Conservation (phyloP, 2,797 vertebrate genomes). For the Remorina albescens region DNA sequence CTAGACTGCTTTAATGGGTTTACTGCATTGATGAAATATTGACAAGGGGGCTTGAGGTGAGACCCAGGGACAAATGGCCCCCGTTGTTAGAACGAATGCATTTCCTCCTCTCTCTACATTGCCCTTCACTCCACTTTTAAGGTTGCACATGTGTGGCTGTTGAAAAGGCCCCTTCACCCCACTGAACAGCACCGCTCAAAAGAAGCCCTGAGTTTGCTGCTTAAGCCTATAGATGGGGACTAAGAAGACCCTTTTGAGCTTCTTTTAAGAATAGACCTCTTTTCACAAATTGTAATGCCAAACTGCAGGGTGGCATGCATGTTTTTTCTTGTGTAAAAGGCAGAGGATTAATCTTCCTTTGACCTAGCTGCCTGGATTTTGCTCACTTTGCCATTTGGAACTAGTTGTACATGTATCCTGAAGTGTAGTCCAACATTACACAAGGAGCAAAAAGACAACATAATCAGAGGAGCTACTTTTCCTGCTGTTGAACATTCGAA, state of each 20-base stretch:
- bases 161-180: constrained; percentile 42
- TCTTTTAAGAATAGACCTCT: constrained; percentile 33
- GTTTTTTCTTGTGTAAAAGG: constrained; percentile 53
- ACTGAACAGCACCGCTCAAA: constrained; percentile 50
- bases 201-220: constrained; percentile 56
- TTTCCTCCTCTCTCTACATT: constrained; percentile 65
- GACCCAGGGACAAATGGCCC: constrained; percentile 71
- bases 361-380: constrained; percentile 41
- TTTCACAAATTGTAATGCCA: constrained; percentile 49
- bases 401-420: constrained; percentile 2
- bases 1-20: constrained; percentile 85
- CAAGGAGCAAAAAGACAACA: background rate
- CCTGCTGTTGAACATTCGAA: background rate
- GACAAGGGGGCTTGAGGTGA: constrained; percentile 74
- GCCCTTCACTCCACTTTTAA: constrained; percentile 46
- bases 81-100: constrained; percentile 58
- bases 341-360: constrained; percentile 56
- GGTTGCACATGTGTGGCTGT: constrained; percentile 45
- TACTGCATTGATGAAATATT: constrained; percentile 84
- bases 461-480: background rate
- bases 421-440: background rate
- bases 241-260: constrained; percentile 52
- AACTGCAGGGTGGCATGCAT: constrained; percentile 59
- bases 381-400: constrained; percentile 45
- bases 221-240: constrained; percentile 48